Evolutionary conservation across 1,140 invertebrate genomes (phyloP).

Genomic region (Atopsyche davidsoni): DNA sequence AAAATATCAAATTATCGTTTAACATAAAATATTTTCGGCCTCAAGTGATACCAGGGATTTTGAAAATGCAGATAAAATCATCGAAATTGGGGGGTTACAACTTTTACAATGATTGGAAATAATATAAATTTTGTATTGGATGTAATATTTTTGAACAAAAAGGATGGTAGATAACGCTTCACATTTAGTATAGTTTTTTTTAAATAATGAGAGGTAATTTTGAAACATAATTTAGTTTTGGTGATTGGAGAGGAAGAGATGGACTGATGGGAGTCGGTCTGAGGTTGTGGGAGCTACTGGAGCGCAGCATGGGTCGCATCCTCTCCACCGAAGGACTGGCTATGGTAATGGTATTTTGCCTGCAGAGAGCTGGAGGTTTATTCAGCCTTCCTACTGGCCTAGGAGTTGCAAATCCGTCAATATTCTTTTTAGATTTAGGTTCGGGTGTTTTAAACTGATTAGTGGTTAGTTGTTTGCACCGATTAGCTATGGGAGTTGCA

Average conservation of each 20-base stretch:
- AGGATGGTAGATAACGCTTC: slow-evolving; percentile 8
- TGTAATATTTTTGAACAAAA: slow-evolving; percentile 5
- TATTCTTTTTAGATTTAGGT: slow-evolving; percentile 8
- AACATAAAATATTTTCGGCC: too few species aligned
- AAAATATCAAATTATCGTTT: too few species aligned
- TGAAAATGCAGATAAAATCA: too few species aligned
- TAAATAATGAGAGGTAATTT: slow-evolving; percentile 26
- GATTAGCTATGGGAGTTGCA: slow-evolving; percentile 11
- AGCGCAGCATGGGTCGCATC: slow-evolving; percentile 17
- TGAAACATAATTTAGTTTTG: slow-evolving; percentile 22
- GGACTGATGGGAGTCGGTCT: slow-evolving; percentile 15
- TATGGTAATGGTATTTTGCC: slow-evolving; percentile 23
- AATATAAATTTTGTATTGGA: slow-evolving; percentile 5
- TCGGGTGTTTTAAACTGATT: slow-evolving; percentile 10
- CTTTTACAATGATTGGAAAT: background rate
- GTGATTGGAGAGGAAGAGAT: slow-evolving; percentile 8
- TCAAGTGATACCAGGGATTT: too few species aligned
- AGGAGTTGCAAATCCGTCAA: slow-evolving; percentile 25
- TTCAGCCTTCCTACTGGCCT: slow-evolving; percentile 14
- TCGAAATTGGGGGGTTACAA: background rate
- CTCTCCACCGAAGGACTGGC: slow-evolving; percentile 14
- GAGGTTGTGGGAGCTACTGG: slow-evolving; percentile 25
- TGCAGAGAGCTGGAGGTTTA: slow-evolving; percentile 5
- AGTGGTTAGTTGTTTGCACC: slow-evolving; percentile 1
- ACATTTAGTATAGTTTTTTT: slow-evolving; percentile 2